A percentile compares a stretch with the other conserved stretches of the same genome.
Conservation (phyloP, 2,113 vertebrate species). For the Eublepharis macularius region DNA sequence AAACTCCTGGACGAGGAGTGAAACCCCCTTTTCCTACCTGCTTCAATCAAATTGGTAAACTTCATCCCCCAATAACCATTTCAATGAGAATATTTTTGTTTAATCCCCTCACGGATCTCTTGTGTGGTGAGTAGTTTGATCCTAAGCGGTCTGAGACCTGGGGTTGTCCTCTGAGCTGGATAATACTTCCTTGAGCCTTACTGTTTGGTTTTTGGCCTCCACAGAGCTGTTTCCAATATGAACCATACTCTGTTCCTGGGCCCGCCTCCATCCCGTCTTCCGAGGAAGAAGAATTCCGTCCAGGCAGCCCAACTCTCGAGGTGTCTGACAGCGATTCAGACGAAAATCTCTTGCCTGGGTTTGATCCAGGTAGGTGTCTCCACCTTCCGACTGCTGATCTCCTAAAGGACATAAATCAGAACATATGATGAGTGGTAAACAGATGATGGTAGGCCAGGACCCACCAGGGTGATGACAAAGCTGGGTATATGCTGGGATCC, state of each 20-base stretch:
- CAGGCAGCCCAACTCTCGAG: conserved; percentile 62
- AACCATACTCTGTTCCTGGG: background rate
- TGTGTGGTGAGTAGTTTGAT: background rate
- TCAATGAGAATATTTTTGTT: background rate
- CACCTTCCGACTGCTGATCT: background rate
- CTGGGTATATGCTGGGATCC: no score
- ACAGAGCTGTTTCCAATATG: conserved; percentile 50
- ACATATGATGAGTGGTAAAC: no score
- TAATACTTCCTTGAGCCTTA: background rate
- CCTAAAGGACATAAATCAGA: background rate
- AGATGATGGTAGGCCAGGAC: background rate
- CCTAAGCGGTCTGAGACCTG: background rate
- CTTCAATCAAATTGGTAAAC: background rate
- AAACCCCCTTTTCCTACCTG: background rate
- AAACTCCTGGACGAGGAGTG: background rate
- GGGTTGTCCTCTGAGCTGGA: background rate
- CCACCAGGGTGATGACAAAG: no score
- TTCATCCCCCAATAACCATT: background rate
- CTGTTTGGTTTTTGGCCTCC: background rate
- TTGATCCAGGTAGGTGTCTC: conserved; percentile 58
- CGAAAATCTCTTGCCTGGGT: conserved; percentile 45
- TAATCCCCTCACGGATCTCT: background rate
- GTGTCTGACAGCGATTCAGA: conserved; percentile 74
- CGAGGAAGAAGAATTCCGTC: conserved; percentile 60
- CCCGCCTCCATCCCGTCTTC: conserved; percentile 60